Base-by-base conservation (phyloP, 2,888 invertebrate genomes). In the Neoaliturus tenellus region DNA sequence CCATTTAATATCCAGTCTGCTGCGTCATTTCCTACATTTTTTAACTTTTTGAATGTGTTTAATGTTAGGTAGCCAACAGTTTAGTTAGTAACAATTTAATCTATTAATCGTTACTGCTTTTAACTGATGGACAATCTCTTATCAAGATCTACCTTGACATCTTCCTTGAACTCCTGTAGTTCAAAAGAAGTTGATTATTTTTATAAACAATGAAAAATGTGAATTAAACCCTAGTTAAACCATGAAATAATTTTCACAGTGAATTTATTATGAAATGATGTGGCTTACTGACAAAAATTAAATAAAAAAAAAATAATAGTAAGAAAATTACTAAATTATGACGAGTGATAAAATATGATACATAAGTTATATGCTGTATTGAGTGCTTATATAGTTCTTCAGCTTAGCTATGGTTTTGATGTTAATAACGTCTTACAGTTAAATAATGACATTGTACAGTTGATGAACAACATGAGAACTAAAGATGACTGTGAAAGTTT, bases 401-500 rank as follows among this genome's bases (percentile, higher is more conserved):
- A 44, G 8, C 39, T 35, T 8, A 25, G 25, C 17, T 4, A 12
- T 8, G 75, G 75, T 3, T 75, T 75, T 75, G 75, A 75, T 75
- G 75, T 75, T 4, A 75, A 41, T 28, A 75, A 41, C 6, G 75
- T 75, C 10, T 2, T 23, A 12, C 25, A 75, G 28, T 14, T 75
- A 48, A 75, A 75, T 28, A 75, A 44, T 23, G 28, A 75, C 1
- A 75, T 75, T 44, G 1, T 75, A 28, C 25, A 28, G 14, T 25
- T 75, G 44, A 25, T 25, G 23, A 28, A 44, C 48, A 23, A 28
- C 17, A 2, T 75, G 28, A 28, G 17, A 28, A 28, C 41, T 10
- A 41, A 28, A 41, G 41, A 28, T 25, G 75, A 75, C 17, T 75
- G 75, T 75, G 75, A 75, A 28, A 28, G 25, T 12, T 75, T 75